A percentile compares a stretch with the other conserved stretches of the same genome.
phyloP scores from a whole-genome alignment of 2,797 vertebrate species.

The Phylloscopus collybita region DNA sequence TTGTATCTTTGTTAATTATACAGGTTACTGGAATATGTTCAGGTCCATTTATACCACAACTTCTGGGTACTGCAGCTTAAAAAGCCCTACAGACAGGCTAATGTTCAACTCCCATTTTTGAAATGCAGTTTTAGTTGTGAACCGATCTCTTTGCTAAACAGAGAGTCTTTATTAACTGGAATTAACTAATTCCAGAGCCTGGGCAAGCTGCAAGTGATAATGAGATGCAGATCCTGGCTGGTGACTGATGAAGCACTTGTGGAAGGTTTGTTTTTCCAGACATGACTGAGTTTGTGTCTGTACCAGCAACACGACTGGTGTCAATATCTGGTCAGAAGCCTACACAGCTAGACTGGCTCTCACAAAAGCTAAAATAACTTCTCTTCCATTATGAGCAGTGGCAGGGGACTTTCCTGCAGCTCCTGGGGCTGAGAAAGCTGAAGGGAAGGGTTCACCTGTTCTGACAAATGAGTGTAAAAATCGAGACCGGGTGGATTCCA shows the following conservation, averaged over 20 bases:
- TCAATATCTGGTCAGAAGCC: background rate
- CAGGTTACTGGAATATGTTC: background rate
- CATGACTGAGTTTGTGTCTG: background rate
- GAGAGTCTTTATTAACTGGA: background rate
- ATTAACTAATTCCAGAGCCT: background rate
- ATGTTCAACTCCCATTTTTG: background rate
- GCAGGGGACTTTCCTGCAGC: background rate
- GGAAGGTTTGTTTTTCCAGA: background rate
- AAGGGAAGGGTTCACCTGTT: background rate
- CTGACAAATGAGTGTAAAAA: background rate
- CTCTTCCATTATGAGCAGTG: background rate
- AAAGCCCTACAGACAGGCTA: background rate
- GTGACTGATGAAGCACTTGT: background rate
- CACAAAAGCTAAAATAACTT: background rate
- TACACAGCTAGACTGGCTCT: background rate
- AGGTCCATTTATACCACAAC: background rate
- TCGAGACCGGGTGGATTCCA: background rate
- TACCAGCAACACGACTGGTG: background rate
- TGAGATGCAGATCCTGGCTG: background rate
- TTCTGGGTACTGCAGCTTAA: background rate
- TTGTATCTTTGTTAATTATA: background rate
- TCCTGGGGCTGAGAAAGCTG: background rate
- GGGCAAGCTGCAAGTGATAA: background rate
- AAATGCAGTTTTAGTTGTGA: background rate
- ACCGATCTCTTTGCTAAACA: background rate